phyloP scores from a whole-genome alignment of 2,888 invertebrate genomes.

The Nasonia oneida region DNA sequence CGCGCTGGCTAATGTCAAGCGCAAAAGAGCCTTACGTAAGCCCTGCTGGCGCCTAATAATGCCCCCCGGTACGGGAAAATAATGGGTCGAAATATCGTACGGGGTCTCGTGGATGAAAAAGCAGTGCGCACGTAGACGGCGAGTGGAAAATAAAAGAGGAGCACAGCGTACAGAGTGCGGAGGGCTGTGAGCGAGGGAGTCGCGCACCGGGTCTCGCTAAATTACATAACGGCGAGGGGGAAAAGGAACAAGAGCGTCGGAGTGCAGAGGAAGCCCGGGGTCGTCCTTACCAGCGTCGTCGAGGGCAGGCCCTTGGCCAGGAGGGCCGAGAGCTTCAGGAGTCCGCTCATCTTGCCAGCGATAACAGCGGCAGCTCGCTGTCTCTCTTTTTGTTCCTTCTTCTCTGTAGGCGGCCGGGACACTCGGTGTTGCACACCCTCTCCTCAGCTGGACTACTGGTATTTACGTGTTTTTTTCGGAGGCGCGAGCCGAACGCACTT shows the following conservation, averaged over 20 bases:
- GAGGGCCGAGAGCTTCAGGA: slow-evolving; percentile 73
- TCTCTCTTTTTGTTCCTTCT: slow-evolving; percentile 39
- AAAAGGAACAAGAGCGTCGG: neutral
- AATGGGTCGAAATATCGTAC: too few species aligned
- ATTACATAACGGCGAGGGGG: slow-evolving; percentile 42
- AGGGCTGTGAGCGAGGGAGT: neutral
- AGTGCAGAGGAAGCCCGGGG: neutral
- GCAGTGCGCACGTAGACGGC: neutral
- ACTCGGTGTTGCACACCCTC: neutral
- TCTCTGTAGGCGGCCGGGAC: neutral
- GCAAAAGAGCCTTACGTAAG: slow-evolving; percentile 39
- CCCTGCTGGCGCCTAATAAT: neutral
- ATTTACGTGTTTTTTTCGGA: slow-evolving; percentile 1
- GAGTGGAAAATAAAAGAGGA: slow-evolving; percentile 16
- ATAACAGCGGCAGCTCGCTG: neutral
- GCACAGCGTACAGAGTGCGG: neutral
- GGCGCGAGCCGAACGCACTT: slow-evolving; percentile 35
- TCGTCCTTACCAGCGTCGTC: slow-evolving; percentile 57
- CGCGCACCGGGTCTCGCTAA: neutral
- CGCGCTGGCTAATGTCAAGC: slow-evolving; percentile 17
- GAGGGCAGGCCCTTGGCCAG: slow-evolving; percentile 68
- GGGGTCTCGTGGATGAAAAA: neutral
- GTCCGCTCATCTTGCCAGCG: slow-evolving; percentile 71
- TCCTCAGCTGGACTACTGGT: neutral
- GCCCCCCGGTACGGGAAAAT: neutral